Evolutionary conservation across 2,113 vertebrate genomes (phyloP).

Genomic region (Proterorhinus semilunaris): DNA sequence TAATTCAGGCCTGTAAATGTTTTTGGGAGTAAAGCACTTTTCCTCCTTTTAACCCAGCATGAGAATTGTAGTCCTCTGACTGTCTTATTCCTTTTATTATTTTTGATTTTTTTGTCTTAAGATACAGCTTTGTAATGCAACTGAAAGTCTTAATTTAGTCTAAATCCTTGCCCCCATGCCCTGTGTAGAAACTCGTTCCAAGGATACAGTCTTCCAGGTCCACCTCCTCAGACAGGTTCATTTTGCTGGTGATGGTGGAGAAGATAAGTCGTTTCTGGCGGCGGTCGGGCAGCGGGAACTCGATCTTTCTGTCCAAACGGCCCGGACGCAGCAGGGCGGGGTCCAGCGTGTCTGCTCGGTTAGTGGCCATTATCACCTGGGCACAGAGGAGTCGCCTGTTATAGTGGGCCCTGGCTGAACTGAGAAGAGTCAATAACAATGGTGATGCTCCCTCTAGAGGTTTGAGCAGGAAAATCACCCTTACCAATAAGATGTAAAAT

Average conservation of each 20-base stretch:
- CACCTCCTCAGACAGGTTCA: constrained; percentile 95
- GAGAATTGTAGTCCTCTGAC: too few species aligned
- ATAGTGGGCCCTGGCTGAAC: background rate
- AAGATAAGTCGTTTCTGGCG: constrained; percentile 92
- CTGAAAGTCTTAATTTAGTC: too few species aligned
- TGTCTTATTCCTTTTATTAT: too few species aligned
- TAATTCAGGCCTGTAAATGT: too few species aligned
- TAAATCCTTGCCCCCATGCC: too few species aligned
- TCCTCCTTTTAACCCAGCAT: too few species aligned
- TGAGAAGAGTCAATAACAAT: background rate
- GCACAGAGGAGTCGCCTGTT: background rate
- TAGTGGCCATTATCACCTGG: constrained; percentile 96
- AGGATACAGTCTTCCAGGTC: constrained; percentile 97
- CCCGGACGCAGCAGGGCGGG: constrained; percentile 89
- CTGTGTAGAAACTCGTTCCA: constrained; percentile 1
- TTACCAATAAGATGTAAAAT: too few species aligned
- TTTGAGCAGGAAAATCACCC: background rate
- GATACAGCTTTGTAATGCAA: too few species aligned
- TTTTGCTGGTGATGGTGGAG: constrained; percentile 93
- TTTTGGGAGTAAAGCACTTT: too few species aligned
- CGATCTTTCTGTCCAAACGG: constrained; percentile 91
- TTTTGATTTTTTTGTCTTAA: too few species aligned
- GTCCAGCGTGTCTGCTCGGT: constrained; percentile 92
- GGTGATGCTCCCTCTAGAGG: background rate
- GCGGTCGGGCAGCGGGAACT: constrained; percentile 91